These are phyloP conservation scores for Steinernema scapterisci DNA, from an alignment of 2,888 invertebrate genomes.

Conservation along the genomic window DNA sequence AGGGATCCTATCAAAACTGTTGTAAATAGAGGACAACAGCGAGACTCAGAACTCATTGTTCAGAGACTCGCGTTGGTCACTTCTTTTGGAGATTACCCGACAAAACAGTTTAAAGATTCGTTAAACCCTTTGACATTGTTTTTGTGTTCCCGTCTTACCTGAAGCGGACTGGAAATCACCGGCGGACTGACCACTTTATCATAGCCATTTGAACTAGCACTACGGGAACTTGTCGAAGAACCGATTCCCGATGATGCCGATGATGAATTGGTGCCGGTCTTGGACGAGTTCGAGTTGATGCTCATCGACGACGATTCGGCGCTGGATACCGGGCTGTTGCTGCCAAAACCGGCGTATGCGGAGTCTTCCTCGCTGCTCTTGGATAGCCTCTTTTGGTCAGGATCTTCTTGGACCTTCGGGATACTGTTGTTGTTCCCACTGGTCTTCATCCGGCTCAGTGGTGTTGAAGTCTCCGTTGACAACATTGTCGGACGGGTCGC, in stretches of 20 bases:
- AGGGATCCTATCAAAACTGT: background rate
- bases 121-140: background rate
- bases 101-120: background rate
- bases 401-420: background rate
- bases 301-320: conserved; percentile 39
- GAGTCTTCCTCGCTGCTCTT: conserved; percentile 55
- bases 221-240: conserved; percentile 13
- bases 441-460: conserved; percentile 12
- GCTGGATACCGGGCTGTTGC: conserved; percentile 52
- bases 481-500: conserved; percentile 24
- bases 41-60: background rate
- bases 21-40: conserved; percentile 10
- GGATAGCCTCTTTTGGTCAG: conserved; percentile 33
- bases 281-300: conserved; percentile 28
- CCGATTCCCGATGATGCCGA: conserved; percentile 11
- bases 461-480: conserved; percentile 26
- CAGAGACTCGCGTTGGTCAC: no score
- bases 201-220: conserved; percentile 15
- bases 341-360: conserved; percentile 54
- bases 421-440: conserved; percentile 18
- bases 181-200: conserved; percentile 1
- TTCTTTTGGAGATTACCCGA: no score
- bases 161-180: conserved; percentile 12
- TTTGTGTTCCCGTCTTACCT: background rate
- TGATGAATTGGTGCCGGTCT: conserved; percentile 8